Percentiles rank a stretch among this genome's conserved stretches.
These are phyloP conservation scores for Lynx canadensis DNA, from an alignment of 2,113 vertebrate species.

Conservation along the genomic window DNA sequence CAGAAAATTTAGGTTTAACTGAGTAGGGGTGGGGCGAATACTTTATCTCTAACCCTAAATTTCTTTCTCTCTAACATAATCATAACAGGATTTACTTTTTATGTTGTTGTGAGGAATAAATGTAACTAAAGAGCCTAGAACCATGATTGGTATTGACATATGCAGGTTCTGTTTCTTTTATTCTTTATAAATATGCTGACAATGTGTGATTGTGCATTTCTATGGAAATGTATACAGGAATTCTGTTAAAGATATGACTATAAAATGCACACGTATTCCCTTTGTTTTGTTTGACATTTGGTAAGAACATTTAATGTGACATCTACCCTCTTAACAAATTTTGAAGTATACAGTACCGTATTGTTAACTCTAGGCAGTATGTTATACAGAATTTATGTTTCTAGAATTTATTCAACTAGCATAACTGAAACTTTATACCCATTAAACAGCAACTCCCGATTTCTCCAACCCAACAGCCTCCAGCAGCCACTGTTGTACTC, in stretches of 20 bases:
- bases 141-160: background rate
- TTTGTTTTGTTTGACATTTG: background rate
- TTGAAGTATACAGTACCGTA: background rate
- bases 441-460: background rate
- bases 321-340: background rate
- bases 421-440: background rate
- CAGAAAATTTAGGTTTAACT: slow-evolving; percentile 10
- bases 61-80: slow-evolving; percentile 12
- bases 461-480: background rate
- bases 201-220: background rate
- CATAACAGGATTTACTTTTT: background rate
- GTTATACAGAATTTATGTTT: background rate
- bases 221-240: background rate
- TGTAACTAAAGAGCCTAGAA: background rate
- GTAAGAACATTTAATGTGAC: background rate
- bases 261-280: background rate
- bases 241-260: background rate
- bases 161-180: background rate
- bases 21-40: background rate
- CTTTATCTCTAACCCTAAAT: background rate
- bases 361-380: background rate
- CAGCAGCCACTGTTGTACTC: background rate
- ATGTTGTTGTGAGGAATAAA: background rate
- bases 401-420: background rate
- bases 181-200: background rate